phyloP scores from a whole-genome alignment of 2,113 vertebrate genomes.

The Cynoglossus semilaevis region DNA sequence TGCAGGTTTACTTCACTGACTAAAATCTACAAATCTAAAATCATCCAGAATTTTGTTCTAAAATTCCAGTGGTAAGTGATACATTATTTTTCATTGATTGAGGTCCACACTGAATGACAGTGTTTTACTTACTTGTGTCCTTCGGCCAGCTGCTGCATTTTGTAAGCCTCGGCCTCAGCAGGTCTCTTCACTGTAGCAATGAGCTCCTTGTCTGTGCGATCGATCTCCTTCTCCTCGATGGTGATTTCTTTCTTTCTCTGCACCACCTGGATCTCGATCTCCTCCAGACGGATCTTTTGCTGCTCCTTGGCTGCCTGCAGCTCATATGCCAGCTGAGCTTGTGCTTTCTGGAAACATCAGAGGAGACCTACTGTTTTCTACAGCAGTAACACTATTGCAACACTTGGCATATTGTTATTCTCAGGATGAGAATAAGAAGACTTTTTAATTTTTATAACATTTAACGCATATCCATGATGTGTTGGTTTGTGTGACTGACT shows the following conservation, averaged over 20 bases:
- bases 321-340: constrained; percentile 92
- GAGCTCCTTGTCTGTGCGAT: constrained; percentile 88
- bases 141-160: constrained; percentile 90
- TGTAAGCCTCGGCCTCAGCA: constrained; percentile 90
- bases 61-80: too few relatives aligned
- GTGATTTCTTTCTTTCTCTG: constrained; percentile 92
- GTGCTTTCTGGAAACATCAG: constrained; percentile 80
- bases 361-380: neutral
- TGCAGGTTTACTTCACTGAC: too few relatives aligned
- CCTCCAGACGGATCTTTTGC: constrained; percentile 94
- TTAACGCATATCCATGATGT: too few relatives aligned
- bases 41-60: too few relatives aligned
- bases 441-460: too few relatives aligned
- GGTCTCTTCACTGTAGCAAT: constrained; percentile 84
- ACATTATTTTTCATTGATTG: too few relatives aligned
- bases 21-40: too few relatives aligned
- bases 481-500: too few relatives aligned
- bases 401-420: too few relatives aligned
- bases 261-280: constrained; percentile 91
- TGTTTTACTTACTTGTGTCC: constrained; percentile 84
- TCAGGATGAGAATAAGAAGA: too few relatives aligned
- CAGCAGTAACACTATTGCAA: too few relatives aligned
- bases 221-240: constrained; percentile 88
- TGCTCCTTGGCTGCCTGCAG: constrained; percentile 93
- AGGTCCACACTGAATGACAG: neutral